These are phyloP conservation scores for Diachasma alloeum DNA, from an alignment of 1,140 invertebrate species.

Conservation along the genomic window DNA sequence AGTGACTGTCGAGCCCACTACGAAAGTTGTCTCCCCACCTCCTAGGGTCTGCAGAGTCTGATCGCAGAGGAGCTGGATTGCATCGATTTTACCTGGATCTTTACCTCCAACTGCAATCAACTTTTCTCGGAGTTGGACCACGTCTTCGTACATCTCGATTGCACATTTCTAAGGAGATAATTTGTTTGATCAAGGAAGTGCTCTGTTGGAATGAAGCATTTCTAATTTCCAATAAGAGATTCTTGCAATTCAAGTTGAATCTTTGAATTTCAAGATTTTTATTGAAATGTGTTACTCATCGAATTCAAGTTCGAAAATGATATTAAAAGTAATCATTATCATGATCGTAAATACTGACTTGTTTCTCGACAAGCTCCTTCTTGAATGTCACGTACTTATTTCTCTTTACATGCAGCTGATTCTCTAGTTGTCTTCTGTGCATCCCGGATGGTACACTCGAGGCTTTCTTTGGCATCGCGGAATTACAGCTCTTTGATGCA, in stretches of 20 bases:
- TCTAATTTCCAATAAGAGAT: background rate
- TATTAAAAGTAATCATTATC: background rate
- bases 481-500: constrained; percentile 15
- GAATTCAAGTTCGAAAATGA: background rate
- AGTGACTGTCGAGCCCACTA: constrained; percentile 20
- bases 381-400: constrained; percentile 38
- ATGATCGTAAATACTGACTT: constrained; percentile 32
- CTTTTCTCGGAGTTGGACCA: constrained; percentile 46
- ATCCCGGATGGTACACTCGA: background rate
- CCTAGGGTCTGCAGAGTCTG: background rate
- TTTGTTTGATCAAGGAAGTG: too few relatives aligned
- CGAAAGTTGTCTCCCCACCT: background rate
- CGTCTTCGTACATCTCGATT: constrained; percentile 38
- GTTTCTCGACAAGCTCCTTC: constrained; percentile 46
- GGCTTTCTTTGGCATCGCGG: constrained; percentile 9
- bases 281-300: too few relatives aligned
- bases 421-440: constrained; percentile 42
- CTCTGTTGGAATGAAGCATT: background rate
- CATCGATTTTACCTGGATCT: constrained; percentile 49
- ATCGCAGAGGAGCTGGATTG: constrained; percentile 4
- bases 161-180: constrained; percentile 29
- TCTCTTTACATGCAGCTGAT: constrained; percentile 42
- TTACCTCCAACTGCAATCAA: constrained; percentile 42
- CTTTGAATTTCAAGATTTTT: background rate
- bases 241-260: background rate